Conservation (phyloP, 2,797 vertebrate species). For the Sebastes itinus region DNA sequence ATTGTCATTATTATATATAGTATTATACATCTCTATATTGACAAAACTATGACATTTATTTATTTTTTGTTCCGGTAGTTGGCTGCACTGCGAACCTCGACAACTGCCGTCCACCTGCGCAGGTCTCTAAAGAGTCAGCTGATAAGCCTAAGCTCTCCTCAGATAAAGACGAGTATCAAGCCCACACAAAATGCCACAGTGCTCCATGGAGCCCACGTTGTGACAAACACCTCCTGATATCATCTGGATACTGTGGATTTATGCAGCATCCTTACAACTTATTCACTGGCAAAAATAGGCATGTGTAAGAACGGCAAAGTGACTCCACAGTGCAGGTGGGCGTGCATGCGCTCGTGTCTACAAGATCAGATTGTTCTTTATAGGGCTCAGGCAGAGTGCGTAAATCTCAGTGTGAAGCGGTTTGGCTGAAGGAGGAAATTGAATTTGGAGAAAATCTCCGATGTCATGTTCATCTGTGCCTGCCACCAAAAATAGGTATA, state of each 20-base stretch:
- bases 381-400: background rate
- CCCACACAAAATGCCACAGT: constrained; percentile 39
- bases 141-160: constrained; percentile 52
- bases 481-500: background rate
- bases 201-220: background rate
- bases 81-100: background rate
- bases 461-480: constrained; percentile 4
- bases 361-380: constrained; percentile 23
- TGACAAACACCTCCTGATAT: constrained; percentile 51
- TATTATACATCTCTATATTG: background rate
- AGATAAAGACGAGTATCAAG: constrained; percentile 17
- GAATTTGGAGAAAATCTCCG: constrained; percentile 16
- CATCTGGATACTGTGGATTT: constrained; percentile 47
- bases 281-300: constrained; percentile 3
- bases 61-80: background rate
- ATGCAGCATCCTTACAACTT: constrained; percentile 21
- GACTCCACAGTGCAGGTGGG: background rate
- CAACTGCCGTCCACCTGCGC: constrained; percentile 18
- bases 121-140: constrained; percentile 10
- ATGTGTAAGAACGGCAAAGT: background rate
- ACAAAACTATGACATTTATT: background rate
- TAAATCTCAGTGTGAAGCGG: constrained; percentile 9
- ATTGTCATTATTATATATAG: background rate
- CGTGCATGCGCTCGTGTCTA: background rate
- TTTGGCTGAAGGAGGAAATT: constrained; percentile 5